These are phyloP conservation scores for Callitettix versicolor DNA, from an alignment of 1,140 invertebrate genomes.

Conservation along the genomic window DNA sequence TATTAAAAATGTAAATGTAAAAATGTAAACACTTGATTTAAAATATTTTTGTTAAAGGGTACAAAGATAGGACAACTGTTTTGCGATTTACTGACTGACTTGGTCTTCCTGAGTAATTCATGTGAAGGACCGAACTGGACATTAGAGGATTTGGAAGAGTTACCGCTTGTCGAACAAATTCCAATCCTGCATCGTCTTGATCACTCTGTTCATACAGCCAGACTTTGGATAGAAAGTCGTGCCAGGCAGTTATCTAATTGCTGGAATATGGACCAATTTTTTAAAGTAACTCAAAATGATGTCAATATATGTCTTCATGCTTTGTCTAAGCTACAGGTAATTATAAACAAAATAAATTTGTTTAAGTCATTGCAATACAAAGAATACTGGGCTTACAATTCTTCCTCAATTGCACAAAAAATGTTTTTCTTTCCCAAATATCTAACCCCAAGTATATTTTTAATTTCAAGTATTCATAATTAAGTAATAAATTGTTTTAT, in stretches of 20 bases:
- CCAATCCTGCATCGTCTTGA: slow-evolving; percentile 58
- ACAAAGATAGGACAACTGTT: slow-evolving; percentile 49
- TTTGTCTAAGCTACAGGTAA: slow-evolving; percentile 39
- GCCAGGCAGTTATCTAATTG: slow-evolving; percentile 54
- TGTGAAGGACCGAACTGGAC: slow-evolving; percentile 48
- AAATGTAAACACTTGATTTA: background rate
- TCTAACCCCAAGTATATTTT: too few relatives aligned
- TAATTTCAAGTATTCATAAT: too few relatives aligned
- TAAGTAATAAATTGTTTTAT: too few relatives aligned
- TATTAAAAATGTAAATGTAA: too few relatives aligned
- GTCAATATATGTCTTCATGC: slow-evolving; percentile 52
- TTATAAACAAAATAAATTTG: background rate
- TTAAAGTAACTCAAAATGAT: slow-evolving; percentile 43
- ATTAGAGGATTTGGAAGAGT: slow-evolving; percentile 38
- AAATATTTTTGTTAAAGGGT: slow-evolving; percentile 30
- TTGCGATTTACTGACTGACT: slow-evolving; percentile 45
- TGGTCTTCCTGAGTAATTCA: slow-evolving; percentile 51
- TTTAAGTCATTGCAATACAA: background rate
- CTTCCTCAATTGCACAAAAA: background rate
- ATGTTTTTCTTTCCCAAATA: too few relatives aligned
- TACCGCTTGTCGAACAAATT: slow-evolving; percentile 69
- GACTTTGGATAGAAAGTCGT: slow-evolving; percentile 58
- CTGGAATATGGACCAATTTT: slow-evolving; percentile 62
- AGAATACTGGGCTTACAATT: too few relatives aligned
- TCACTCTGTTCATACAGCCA: slow-evolving; percentile 40